A percentile compares a stretch with the other conserved stretches of the same genome.
Evolutionary conservation across 2,888 invertebrate species (phyloP).

Genomic region (Cremastobaeus sp.): DNA sequence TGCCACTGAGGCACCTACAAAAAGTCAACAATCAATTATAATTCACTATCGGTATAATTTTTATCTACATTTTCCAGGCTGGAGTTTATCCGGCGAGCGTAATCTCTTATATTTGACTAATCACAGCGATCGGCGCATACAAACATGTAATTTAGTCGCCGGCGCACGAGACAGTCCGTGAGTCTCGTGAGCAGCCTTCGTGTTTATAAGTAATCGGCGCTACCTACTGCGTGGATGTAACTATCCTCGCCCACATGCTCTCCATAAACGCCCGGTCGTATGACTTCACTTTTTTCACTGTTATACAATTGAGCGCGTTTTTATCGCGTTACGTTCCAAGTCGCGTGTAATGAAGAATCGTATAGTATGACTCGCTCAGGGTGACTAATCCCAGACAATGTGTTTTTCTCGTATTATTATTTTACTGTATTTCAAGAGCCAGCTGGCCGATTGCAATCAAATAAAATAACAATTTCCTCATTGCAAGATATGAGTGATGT

Average conservation of each 20-base stretch:
- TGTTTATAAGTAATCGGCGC: conserved; percentile 40
- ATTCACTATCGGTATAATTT: conserved; percentile 11
- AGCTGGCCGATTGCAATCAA: conserved; percentile 7
- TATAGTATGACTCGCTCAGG: conserved; percentile 2
- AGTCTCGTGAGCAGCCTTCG: conserved; percentile 31
- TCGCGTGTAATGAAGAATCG: conserved; percentile 4
- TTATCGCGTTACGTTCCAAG: conserved; percentile 18
- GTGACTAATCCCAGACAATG: conserved; percentile 28
- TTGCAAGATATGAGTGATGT: not conserved
- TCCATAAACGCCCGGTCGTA: conserved; percentile 17
- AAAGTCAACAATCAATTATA: conserved; percentile 24
- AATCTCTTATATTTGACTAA: conserved; percentile 35
- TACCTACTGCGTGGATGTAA: conserved; percentile 35
- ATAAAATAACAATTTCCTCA: conserved; percentile 11
- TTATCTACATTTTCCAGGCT: conserved; percentile 15
- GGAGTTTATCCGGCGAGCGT: conserved; percentile 7
- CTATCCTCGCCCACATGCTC: conserved; percentile 29
- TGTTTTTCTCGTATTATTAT: too few relatives aligned
- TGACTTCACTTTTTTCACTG: conserved; percentile 36
- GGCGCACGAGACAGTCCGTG: conserved; percentile 20
- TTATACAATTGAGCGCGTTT: conserved; percentile 23
- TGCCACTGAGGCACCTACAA: too few relatives aligned
- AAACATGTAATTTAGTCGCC: conserved; percentile 37
- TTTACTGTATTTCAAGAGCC: conserved; percentile 2
- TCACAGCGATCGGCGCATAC: conserved; percentile 35